Percentiles rank a stretch among this genome's conserved stretches.
Conservation (phyloP, 2,113 vertebrate genomes). For the Clinocottus analis region DNA sequence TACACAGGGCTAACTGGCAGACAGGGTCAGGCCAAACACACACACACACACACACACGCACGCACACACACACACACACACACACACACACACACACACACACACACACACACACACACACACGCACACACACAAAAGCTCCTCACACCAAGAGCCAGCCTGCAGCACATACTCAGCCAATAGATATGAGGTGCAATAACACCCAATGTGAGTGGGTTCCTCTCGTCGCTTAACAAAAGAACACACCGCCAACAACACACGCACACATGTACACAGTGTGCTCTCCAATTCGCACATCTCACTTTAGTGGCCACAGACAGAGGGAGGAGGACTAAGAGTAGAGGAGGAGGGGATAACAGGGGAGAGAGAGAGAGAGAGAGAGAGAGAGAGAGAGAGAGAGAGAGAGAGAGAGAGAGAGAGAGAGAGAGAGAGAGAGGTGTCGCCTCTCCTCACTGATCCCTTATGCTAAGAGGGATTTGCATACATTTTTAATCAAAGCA, state of each 20-base stretch:
- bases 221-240: slow-evolving; percentile 45
- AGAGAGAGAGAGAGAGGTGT: slow-evolving; percentile 68
- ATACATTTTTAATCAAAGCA: slow-evolving; percentile 90
- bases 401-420: slow-evolving; percentile 45
- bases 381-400: slow-evolving; percentile 51
- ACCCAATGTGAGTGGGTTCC: slow-evolving; percentile 63
- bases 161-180: slow-evolving; percentile 52
- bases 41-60: slow-evolving; percentile 30
- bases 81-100: slow-evolving; percentile 19
- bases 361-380: slow-evolving; percentile 40
- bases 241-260: slow-evolving; percentile 48
- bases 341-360: slow-evolving; percentile 47
- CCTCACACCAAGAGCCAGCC: slow-evolving; percentile 44
- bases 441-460: slow-evolving; percentile 81
- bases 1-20: slow-evolving; percentile 50
- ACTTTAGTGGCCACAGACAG: slow-evolving; percentile 63
- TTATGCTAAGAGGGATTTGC: slow-evolving; percentile 86
- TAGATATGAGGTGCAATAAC: slow-evolving; percentile 67
- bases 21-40: slow-evolving; percentile 48
- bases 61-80: slow-evolving; percentile 1
- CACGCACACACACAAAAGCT: slow-evolving; percentile 20
- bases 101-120: not conserved
- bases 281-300: slow-evolving; percentile 65
- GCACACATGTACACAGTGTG: slow-evolving; percentile 42
- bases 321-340: slow-evolving; percentile 53